Evolutionary conservation across 1,140 invertebrate species (phyloP).

Genomic region (Wasmannia auropunctata): DNA sequence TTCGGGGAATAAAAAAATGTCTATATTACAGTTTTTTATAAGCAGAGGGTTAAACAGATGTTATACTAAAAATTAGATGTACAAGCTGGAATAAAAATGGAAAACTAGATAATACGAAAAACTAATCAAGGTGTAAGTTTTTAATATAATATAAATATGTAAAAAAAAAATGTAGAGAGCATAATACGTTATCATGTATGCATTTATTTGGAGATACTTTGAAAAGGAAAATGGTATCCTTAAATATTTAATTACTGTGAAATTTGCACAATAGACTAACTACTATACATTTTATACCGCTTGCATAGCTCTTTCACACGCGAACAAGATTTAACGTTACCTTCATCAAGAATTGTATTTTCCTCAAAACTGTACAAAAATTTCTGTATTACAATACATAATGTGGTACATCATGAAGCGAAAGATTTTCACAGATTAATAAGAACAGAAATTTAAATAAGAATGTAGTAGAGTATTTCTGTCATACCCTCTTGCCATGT

Average conservation of each 20-base stretch:
- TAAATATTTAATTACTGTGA: conserved; percentile 44
- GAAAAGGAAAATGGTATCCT: conserved; percentile 11
- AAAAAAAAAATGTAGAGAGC: conserved; percentile 36
- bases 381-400: conserved; percentile 49
- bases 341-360: conserved; percentile 48
- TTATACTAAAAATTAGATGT: conserved; percentile 69
- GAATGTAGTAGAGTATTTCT: conserved; percentile 72
- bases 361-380: conserved; percentile 49
- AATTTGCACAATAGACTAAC: conserved; percentile 49
- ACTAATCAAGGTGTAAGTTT: conserved; percentile 47
- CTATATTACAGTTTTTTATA: conserved; percentile 78
- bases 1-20: conserved; percentile 69
- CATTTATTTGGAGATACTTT: conserved; percentile 50
- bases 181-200: conserved; percentile 51
- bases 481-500: conserved; percentile 75
- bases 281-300: conserved; percentile 43
- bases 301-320: conserved; percentile 40
- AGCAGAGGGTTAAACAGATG: conserved; percentile 72
- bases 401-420: conserved; percentile 44
- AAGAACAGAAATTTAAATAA: conserved; percentile 45
- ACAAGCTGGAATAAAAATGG: conserved; percentile 52
- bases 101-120: conserved; percentile 63
- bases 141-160: conserved; percentile 46
- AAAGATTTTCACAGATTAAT: conserved; percentile 65
- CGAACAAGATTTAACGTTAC: conserved; percentile 43